phyloP scores from a whole-genome alignment of 2,797 vertebrate genomes.

The Cossypha caffra region DNA sequence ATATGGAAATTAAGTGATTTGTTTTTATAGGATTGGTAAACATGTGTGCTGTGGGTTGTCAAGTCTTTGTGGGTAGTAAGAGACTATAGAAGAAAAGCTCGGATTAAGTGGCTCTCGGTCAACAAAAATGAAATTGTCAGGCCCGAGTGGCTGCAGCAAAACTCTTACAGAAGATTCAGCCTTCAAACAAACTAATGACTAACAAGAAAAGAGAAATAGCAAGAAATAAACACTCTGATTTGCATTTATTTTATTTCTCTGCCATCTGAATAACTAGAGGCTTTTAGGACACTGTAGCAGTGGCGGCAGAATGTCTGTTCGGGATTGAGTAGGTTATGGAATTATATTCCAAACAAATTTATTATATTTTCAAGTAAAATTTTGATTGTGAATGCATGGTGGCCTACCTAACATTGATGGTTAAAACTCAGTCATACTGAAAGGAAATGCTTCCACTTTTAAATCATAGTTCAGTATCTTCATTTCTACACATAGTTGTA shows the following conservation, averaged over 20 bases:
- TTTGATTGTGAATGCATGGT: background rate
- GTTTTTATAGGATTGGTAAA: background rate
- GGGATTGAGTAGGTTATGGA: background rate
- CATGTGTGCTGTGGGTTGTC: background rate
- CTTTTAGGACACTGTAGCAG: background rate
- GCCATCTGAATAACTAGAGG: background rate
- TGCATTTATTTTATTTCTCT: background rate
- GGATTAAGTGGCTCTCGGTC: background rate
- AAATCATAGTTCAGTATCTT: background rate
- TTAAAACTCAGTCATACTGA: background rate
- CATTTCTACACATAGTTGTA: background rate
- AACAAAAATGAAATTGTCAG: background rate
- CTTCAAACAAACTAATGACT: background rate
- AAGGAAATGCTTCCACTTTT: background rate
- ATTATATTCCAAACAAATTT: background rate
- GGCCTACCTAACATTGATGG: background rate
- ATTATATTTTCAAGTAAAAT: background rate
- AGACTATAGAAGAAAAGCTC: background rate
- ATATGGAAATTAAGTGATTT: background rate
- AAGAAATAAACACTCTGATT: rapidly evolving
- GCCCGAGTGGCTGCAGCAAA: background rate
- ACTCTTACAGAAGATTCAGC: background rate
- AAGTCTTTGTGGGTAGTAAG: background rate
- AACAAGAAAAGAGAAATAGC: background rate
- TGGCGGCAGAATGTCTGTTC: background rate